Evolutionary conservation across 2,888 invertebrate genomes (phyloP).

Genomic region (Junonia oenone): DNA sequence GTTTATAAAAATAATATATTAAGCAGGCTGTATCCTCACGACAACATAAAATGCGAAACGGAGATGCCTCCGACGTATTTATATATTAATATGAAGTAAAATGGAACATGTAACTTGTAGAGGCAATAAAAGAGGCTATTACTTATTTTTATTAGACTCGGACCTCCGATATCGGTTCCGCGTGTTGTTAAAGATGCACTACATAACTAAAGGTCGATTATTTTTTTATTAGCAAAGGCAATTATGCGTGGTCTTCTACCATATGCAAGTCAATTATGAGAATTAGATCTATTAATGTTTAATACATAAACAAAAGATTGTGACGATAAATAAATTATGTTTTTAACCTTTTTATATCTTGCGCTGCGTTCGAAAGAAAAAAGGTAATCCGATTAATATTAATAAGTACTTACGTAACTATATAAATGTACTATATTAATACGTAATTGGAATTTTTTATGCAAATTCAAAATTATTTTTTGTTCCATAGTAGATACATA

Average conservation of each 20-base stretch:
- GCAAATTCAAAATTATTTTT: no score
- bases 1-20: background rate
- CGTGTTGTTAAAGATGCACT: constrained; percentile 38
- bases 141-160: constrained; percentile 31
- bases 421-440: no score
- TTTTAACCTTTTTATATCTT: constrained; percentile 1
- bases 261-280: constrained; percentile 51
- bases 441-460: no score
- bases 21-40: background rate
- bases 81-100: constrained; percentile 8
- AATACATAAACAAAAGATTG: constrained; percentile 29
- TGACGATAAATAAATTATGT: constrained; percentile 23
- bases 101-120: constrained; percentile 9
- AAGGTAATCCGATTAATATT: background rate
- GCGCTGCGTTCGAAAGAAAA: background rate
- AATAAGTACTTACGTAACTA: background rate
- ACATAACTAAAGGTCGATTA: constrained; percentile 53
- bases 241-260: constrained; percentile 51
- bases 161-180: constrained; percentile 29
- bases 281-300: constrained; percentile 51
- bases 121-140: constrained; percentile 30
- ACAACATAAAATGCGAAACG: background rate
- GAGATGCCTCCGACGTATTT: background rate
- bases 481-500: no score
- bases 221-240: constrained; percentile 47